Conservation (phyloP, 2,113 vertebrate genomes). For the Podarcis raffonei region DNA sequence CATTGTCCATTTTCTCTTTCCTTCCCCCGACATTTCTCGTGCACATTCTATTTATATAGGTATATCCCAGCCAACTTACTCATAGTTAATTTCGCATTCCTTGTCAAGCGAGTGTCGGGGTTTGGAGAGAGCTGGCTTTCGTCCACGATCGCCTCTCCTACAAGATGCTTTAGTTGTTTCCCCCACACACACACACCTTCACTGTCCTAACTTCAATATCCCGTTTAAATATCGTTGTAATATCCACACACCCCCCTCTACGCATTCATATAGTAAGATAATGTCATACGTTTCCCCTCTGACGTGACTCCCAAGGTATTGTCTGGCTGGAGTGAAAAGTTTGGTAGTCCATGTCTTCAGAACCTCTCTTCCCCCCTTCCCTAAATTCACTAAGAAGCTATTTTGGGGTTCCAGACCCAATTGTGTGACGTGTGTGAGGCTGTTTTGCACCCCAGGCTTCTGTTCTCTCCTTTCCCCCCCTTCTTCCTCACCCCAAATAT, state of each 20-base stretch:
- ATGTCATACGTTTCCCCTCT: neutral
- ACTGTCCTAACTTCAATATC: neutral
- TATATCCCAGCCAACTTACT: neutral
- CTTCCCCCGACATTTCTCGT: no score
- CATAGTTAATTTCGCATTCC: neutral
- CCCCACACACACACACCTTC: no score
- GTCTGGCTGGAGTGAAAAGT: neutral
- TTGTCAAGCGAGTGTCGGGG: accelerated
- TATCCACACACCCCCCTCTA: neutral
- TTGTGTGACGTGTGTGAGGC: neutral
- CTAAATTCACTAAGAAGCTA: neutral
- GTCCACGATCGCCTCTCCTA: accelerated
- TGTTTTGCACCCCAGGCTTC: neutral
- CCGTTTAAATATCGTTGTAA: neutral
- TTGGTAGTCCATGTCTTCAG: neutral
- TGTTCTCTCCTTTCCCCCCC: neutral
- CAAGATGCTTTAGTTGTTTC: neutral
- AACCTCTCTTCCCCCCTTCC: no score
- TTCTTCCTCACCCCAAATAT: neutral
- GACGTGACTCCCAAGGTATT: neutral
- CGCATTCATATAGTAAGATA: neutral
- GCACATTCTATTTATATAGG: neutral
- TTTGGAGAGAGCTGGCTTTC: neutral
- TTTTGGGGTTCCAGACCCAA: neutral
- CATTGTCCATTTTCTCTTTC: no score